Base-by-base conservation (phyloP, 2,888 invertebrate genomes). In the Perithous albicinctus region DNA sequence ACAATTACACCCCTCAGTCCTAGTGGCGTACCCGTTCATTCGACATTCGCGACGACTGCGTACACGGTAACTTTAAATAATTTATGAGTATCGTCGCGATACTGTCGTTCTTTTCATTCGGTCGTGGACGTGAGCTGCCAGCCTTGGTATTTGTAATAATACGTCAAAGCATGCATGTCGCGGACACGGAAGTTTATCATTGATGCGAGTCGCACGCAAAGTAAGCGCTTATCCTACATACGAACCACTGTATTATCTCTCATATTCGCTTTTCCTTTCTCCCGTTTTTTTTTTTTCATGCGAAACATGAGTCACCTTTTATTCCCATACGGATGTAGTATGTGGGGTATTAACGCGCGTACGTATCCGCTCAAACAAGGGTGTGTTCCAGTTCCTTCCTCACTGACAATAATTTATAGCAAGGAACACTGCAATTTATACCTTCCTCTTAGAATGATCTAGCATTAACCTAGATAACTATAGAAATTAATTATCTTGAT, bases 141-240 rank as follows among this genome's bases (percentile, higher is more conserved):
- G 20, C 51, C 29, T 64, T 56, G 74, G 56, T 38, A 29, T 43
- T 64, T 26, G 64, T 26, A 69, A 23, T 59, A 35, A 46, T 20
- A 56, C 59, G 59, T 67, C 56, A 35, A 66, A 76, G 51, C 73
- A 67, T 63, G 61, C 48, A 48, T 41, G 54, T 48, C 51, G 32
- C 35, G 32, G 35, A 61, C 67, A 51, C 43, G 67, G 59, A 64
- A 72, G 41, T 69, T 81, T 78, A 78, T 81, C 78, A 70, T 74
- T 51, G 73, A 81, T 74, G 63, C 46, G 64, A 46, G 35, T 59
- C 64, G 48, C 82, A 78, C 70, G 78, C 78, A 70, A 81, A 66
- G 70, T 69, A 70, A 78, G 74, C 38, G 78, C 41, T 82, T 66
- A 59, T 66, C 18, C 54, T 23, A 59, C 78, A 70, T 66, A 64